Evolutionary conservation across 2,797 vertebrate species (phyloP).

Genomic region (Ctenopoma multispine): DNA sequence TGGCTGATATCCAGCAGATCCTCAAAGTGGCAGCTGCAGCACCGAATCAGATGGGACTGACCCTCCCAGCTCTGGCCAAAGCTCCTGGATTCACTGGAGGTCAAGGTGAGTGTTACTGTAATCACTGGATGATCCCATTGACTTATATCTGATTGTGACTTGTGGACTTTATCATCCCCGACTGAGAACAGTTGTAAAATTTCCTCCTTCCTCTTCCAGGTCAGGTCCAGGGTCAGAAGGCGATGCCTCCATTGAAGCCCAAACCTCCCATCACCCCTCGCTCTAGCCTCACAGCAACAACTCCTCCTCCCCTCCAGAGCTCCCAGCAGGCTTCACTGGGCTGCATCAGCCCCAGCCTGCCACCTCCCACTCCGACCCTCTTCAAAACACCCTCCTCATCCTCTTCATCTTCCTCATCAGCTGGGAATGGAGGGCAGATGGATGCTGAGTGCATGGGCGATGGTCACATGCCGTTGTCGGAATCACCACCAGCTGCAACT

Average conservation of each 20-base stretch:
- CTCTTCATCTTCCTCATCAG: slow-evolving; percentile 71
- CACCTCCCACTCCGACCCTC: slow-evolving; percentile 84
- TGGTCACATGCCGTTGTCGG: slow-evolving; percentile 86
- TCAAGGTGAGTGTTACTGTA: slow-evolving; percentile 53
- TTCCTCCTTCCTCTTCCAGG: slow-evolving; percentile 74
- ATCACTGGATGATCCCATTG: no score
- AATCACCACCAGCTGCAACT: slow-evolving; percentile 85
- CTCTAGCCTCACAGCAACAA: slow-evolving; percentile 90
- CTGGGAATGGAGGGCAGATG: slow-evolving; percentile 79
- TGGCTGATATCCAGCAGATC: slow-evolving; percentile 97
- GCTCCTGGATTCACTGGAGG: slow-evolving; percentile 59
- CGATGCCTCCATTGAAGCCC: slow-evolving; percentile 94
- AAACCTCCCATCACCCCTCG: slow-evolving; percentile 93
- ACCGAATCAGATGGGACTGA: slow-evolving; percentile 87
- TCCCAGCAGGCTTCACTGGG: slow-evolving; percentile 94
- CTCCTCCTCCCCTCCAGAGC: slow-evolving; percentile 91
- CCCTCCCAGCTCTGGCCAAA: slow-evolving; percentile 86
- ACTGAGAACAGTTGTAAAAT: no score
- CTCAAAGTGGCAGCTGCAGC: slow-evolving; percentile 92
- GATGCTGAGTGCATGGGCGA: slow-evolving; percentile 91
- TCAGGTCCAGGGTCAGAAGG: slow-evolving; percentile 86
- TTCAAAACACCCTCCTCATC: slow-evolving; percentile 84
- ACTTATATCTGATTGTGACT: no score
- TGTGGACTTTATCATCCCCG: no score
- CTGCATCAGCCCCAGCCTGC: slow-evolving; percentile 93